These are phyloP conservation scores for Spodoptera litura DNA, from an alignment of 1,140 invertebrate genomes.

Conservation along the genomic window DNA sequence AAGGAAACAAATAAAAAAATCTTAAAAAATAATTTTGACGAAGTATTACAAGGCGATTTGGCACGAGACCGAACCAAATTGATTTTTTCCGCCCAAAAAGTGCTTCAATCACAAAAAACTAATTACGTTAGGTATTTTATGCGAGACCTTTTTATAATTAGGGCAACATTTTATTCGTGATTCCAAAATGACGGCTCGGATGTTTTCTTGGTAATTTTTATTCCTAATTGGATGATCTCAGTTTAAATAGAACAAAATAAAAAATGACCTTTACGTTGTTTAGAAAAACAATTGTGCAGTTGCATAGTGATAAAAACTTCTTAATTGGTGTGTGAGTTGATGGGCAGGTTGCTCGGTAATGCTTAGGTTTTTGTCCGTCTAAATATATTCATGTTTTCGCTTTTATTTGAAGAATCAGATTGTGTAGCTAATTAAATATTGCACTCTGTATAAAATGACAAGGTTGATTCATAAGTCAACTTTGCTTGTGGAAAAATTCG, in stretches of 20 bases:
- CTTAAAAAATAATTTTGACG: constrained; percentile 45
- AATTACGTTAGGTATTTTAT: constrained; percentile 63
- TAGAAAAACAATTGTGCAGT: constrained; percentile 30
- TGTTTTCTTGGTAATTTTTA: constrained; percentile 65
- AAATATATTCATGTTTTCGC: not conserved
- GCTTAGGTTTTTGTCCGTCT: constrained; percentile 9
- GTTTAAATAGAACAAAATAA: constrained; percentile 51
- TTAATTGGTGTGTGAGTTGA: constrained; percentile 41
- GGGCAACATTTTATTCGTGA: constrained; percentile 54
- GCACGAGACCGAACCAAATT: constrained; percentile 69
- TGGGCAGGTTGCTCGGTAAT: constrained; percentile 12
- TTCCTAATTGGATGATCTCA: constrained; percentile 71
- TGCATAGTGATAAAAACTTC: constrained; percentile 36
- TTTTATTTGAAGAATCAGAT: constrained; percentile 6
- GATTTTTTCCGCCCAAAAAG: constrained; percentile 67
- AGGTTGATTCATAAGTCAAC: too few relatives aligned
- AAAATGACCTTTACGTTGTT: constrained; percentile 53
- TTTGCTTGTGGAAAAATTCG: too few relatives aligned
- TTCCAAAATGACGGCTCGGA: constrained; percentile 39
- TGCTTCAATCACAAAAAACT: constrained; percentile 65
- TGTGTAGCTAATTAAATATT: not conserved
- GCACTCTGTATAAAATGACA: not conserved
- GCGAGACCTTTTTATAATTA: constrained; percentile 65
- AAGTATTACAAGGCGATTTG: constrained; percentile 52
- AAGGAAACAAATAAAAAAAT: constrained; percentile 25